Evolutionary conservation across 2,888 invertebrate species (phyloP).

Genomic region (Cheilosia impressa): DNA sequence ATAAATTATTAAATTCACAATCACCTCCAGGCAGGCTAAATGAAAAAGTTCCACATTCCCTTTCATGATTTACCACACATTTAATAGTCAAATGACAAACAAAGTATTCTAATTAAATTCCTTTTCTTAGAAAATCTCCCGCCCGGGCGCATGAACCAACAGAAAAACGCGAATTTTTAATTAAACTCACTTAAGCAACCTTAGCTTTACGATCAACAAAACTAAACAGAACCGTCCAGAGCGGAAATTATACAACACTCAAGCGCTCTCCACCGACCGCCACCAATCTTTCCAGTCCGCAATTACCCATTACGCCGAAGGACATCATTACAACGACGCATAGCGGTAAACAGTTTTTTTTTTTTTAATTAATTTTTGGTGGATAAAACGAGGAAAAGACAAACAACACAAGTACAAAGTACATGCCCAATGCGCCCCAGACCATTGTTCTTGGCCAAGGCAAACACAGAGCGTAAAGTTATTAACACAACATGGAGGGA

Average conservation of each 20-base stretch:
- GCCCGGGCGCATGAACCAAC: not conserved
- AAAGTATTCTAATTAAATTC: conserved; percentile 47
- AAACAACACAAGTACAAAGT: conserved; percentile 34
- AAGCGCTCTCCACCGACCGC: not conserved
- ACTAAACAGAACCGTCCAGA: conserved; percentile 53
- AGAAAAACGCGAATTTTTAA: conserved; percentile 41
- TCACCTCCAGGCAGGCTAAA: not conserved
- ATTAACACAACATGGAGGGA: conserved; percentile 26
- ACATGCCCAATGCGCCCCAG: conserved; percentile 4
- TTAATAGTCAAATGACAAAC: conserved; percentile 52
- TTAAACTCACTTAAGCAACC: conserved; percentile 41
- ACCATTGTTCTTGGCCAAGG: conserved; percentile 15
- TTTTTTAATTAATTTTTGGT: conserved; percentile 63
- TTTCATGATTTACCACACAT: conserved; percentile 12
- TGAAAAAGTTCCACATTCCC: not conserved
- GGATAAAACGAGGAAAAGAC: conserved; percentile 37
- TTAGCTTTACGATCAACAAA: conserved; percentile 48
- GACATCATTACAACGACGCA: conserved; percentile 56
- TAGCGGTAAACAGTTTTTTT: conserved; percentile 24
- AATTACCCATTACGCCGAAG: conserved; percentile 54
- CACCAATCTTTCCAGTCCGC: conserved; percentile 27
- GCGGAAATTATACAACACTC: conserved; percentile 54
- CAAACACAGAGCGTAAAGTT: conserved; percentile 35
- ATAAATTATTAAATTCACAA: conserved; percentile 21
- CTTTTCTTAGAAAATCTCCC: not conserved